These are phyloP conservation scores for Spodoptera exigua DNA, from an alignment of 2,888 invertebrate genomes.

Conservation along the genomic window DNA sequence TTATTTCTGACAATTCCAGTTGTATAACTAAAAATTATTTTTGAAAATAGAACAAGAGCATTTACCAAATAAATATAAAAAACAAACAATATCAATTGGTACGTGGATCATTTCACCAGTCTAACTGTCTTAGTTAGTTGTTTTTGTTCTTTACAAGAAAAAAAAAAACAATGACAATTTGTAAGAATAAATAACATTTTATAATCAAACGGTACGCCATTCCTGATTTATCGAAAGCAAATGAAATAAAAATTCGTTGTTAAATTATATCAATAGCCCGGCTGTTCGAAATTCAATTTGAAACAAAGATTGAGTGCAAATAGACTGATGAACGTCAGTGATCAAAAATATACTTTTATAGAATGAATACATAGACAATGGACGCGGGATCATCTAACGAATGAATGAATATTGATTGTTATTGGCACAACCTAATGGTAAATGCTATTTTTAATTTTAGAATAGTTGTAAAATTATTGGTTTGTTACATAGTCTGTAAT, in stretches of 20 bases:
- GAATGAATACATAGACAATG: conserved; percentile 31
- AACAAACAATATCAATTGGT: too few relatives aligned
- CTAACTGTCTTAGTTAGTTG: too few relatives aligned
- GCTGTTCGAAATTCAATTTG: conserved; percentile 47
- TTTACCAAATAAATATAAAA: too few relatives aligned
- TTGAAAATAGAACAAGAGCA: too few relatives aligned
- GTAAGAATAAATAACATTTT: conserved; percentile 26
- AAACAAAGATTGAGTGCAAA: conserved; percentile 54
- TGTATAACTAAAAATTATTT: too few relatives aligned
- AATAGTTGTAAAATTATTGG: too few relatives aligned
- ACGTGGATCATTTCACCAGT: too few relatives aligned
- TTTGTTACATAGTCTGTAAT: too few relatives aligned
- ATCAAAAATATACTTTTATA: conserved; percentile 43
- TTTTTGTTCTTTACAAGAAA: background rate
- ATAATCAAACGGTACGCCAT: conserved; percentile 8
- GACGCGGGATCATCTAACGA: conserved; percentile 40
- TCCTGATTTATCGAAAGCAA: conserved; percentile 34
- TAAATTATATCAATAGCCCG: conserved; percentile 47
- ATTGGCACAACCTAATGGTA: conserved; percentile 9
- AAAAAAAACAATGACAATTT: conserved; percentile 17
- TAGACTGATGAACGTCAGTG: conserved; percentile 45
- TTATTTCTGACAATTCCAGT: too few relatives aligned
- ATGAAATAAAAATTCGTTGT: conserved; percentile 47
- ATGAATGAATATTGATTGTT: conserved; percentile 37
- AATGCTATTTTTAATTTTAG: too few relatives aligned